A percentile compares a stretch with the other conserved stretches of the same genome.
Conservation (phyloP, 2,113 vertebrate species). For the Macaca fascicularis region DNA sequence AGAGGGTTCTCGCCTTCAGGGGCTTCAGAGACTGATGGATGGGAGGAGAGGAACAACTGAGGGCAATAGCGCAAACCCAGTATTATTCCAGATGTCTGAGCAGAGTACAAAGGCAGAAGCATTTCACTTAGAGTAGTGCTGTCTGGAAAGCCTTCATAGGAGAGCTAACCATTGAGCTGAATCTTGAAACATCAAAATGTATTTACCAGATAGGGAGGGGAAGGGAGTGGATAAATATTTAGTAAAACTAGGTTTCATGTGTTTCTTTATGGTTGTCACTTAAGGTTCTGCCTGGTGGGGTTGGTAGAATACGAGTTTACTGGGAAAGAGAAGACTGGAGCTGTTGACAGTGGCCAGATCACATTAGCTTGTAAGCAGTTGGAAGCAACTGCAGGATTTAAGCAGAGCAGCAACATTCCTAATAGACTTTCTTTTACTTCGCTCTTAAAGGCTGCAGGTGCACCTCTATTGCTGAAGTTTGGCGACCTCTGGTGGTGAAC, state of each 20-base stretch:
- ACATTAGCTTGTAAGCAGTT: not conserved
- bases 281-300: not conserved
- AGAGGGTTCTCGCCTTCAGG: not conserved
- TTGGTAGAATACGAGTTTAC: not conserved
- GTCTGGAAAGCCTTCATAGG: not conserved
- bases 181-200: not conserved
- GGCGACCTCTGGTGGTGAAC: slow-evolving; percentile 73
- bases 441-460: not conserved
- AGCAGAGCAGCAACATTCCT: not conserved
- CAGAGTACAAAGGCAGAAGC: not conserved
- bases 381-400: not conserved
- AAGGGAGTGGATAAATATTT: not conserved
- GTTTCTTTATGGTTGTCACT: not conserved
- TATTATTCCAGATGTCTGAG: not conserved
- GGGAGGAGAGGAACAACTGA: not conserved
- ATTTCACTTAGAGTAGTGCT: not conserved
- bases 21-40: not conserved
- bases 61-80: not conserved
- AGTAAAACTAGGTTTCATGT: not conserved
- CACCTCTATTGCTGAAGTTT: slow-evolving; percentile 52
- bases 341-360: not conserved
- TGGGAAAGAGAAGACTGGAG: not conserved
- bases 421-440: not conserved
- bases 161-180: not conserved
- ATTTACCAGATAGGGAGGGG: not conserved